Evolutionary conservation across 2,113 vertebrate genomes (phyloP), one percentile per base, ranked within the genome.

Genomic region (Acanthochromis polyacanthus): DNA sequence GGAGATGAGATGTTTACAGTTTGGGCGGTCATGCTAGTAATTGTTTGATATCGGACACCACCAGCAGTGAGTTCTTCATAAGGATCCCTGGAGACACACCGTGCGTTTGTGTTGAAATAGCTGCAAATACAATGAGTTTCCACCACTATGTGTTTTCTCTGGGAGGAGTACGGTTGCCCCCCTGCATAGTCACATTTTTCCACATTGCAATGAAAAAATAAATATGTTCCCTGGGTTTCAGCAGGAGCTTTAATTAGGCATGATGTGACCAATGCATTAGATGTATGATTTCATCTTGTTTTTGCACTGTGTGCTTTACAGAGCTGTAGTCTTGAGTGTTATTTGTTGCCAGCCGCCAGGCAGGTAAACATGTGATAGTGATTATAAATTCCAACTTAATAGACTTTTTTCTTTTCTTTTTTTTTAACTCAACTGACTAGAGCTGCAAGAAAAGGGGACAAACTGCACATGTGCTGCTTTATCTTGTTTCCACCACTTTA

Each of bases 341-440:
- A 6, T 32, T 32, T 52, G 25, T 56, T 77, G 57, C 36, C 75
- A 75, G 72, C 71, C 16, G 30, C 55, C 72, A 51, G 67, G 79
- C 85, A 89, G 74, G 80, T 87, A 77, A 74, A 89, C 90, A 92
- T 78, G 72, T 86, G 89, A 75, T 43, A 75, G 85, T 84, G 72
- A 93, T 91, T 89, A 88, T 38, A 71, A 67, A 32, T 28, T 50
- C 53, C 43, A 71, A 40, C 53, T 72, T 86, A 81, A 84, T 82
- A 48, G 62, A 77, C 56, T 10, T 48, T 83, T 72, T 77, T 56
- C 38, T 84, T n/a, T n/a, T 73, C 75, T 25, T 25, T 25, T 25
- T 25, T 25, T 25, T 25, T 25, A 48, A 46, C 79, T 75, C 51
- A 25, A 52, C 60, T 74, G 15, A 69, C 40, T 52, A 7, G 22